Evolutionary conservation across 1,140 invertebrate genomes (phyloP), one percentile per base, ranked within the genome.

Genomic region (Odontomachus brunneus): DNA sequence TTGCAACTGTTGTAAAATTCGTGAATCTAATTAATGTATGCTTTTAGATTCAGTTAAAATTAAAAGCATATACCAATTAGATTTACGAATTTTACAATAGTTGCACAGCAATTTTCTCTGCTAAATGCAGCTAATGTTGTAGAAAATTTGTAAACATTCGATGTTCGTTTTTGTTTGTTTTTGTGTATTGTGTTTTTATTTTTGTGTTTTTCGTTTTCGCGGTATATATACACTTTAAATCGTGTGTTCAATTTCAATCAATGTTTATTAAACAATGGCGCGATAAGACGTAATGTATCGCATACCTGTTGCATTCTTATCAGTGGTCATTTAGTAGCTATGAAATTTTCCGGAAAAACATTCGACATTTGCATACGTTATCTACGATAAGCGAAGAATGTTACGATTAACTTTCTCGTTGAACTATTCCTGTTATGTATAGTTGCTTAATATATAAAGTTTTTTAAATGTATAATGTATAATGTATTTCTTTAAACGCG

Each of bases 301-400:
- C 14, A 57, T 12, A 44, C n/a, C n/a, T 0, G 24, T 19, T 26
- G 55, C 15, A 33, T 33, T 11, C 1, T 63, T 75, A 51, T 63
- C 24, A 9, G 1, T 29, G 2, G 2, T 33, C n/a, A 60, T 26
- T 15, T 73, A 51, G 49, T 44, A 44, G 3, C 5, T 33, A 33
- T 24, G 5, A 29, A n/a, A 73, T 62, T 59, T 73, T 73, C 33
- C n/a, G n/a, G n/a, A n/a, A n/a, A 59, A 55, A 71, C 5, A 22
- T 55, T 9, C 22, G 0, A 15, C 29, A 62, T 29, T 74, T 26
- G 11, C n/a, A 44, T 1, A 44, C 1, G n/a, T 19, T 29, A n/a
- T 19, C 17, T 44, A n/a, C 2, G 29, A 69, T 71, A 12, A 9
- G 11, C 17, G 3, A 38, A 51, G 17, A 53, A 26, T 44, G 0